phyloP scores from a whole-genome alignment of 2,113 vertebrate genomes.

The Zeus faber region DNA sequence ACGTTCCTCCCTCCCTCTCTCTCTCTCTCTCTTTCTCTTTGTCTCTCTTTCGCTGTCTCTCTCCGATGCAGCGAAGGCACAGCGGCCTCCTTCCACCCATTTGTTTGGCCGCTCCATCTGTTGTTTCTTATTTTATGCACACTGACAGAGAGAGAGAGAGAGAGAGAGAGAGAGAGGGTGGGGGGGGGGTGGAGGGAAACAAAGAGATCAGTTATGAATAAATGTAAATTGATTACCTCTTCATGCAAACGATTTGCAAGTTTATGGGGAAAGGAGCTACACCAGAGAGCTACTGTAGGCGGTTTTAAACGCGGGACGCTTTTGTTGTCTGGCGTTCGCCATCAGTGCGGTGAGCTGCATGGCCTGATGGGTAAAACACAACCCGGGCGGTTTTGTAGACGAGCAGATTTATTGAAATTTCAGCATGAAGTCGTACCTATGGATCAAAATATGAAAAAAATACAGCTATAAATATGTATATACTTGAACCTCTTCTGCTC shows the following conservation, averaged over 20 bases:
- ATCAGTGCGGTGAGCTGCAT: no score
- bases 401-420: no score
- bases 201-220: background rate
- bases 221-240: constrained; percentile 46
- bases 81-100: no score
- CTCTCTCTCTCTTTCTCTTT: background rate
- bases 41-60: background rate
- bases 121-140: background rate
- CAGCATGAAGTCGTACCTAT: no score
- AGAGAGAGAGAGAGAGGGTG: no score
- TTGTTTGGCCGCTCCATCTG: background rate
- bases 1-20: background rate
- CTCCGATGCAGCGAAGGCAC: no score
- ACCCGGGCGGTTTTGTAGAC: no score
- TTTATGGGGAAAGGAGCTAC: constrained; percentile 45
- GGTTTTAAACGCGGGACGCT: constrained; percentile 13
- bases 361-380: no score
- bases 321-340: constrained; percentile 36
- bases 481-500: no score
- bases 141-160: background rate
- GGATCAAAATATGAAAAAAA: no score
- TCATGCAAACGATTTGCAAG: constrained; percentile 58
- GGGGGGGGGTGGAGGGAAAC: background rate
- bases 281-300: background rate
- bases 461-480: no score